Percentiles rank a stretch among this genome's conserved stretches.
These are phyloP conservation scores for Spodoptera litura DNA, from an alignment of 1,140 invertebrate species.

Conservation along the genomic window DNA sequence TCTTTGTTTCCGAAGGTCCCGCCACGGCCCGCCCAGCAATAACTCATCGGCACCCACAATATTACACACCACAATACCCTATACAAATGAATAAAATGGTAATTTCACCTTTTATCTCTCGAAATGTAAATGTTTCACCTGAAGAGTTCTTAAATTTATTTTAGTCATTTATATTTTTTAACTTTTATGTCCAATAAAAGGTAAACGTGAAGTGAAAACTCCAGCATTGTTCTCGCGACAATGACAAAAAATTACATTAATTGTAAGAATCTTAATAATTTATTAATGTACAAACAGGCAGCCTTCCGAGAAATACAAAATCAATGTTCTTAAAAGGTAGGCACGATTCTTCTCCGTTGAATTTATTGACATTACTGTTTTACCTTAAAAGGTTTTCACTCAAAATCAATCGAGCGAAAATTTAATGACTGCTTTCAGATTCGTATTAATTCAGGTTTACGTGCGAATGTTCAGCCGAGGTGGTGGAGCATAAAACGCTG, in stretches of 20 bases:
- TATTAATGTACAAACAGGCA: conserved; percentile 50
- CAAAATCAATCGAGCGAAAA: conserved; percentile 77
- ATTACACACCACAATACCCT: conserved; percentile 42
- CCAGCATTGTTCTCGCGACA: conserved; percentile 8
- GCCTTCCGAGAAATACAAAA: conserved; percentile 53
- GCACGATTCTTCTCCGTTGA: conserved; percentile 64
- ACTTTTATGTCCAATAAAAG: conserved; percentile 13
- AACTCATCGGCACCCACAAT: conserved; percentile 58
- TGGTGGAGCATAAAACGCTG: conserved; percentile 71
- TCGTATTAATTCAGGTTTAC: conserved; percentile 78
- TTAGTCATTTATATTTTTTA: conserved; percentile 5
- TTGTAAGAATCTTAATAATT: conserved; percentile 41
- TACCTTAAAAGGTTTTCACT: conserved; percentile 78
- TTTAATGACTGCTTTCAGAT: conserved; percentile 83
- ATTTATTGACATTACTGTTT: conserved; percentile 78
- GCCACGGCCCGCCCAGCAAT: conserved; percentile 51
- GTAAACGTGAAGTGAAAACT: conserved; percentile 15
- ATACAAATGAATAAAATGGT: conserved; percentile 41
- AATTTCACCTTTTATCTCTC: conserved; percentile 32
- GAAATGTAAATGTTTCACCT: conserved; percentile 23
- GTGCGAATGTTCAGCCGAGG: conserved; percentile 69
- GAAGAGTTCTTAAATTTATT: conserved; percentile 20
- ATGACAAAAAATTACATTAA: conserved; percentile 6
- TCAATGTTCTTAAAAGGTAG: conserved; percentile 64
- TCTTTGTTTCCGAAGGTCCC: conserved; percentile 61